Base-by-base conservation (phyloP, 1,140 invertebrate genomes). In the Hycleus phaleratus region DNA sequence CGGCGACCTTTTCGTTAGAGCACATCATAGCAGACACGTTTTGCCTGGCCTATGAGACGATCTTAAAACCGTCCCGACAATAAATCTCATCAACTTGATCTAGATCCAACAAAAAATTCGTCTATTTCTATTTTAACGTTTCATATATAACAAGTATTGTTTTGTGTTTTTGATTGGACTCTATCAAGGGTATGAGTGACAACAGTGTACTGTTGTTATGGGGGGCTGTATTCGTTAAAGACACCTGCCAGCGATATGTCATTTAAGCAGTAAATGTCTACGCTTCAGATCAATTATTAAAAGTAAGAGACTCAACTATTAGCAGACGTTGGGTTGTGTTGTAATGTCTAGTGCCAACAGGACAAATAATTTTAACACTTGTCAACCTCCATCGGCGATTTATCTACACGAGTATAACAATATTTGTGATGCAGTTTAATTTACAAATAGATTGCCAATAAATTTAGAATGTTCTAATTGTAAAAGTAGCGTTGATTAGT, bases 341-440 rank as follows among this genome's bases (percentile, higher is more conserved):
- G 52, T 60, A 60, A 60, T 47, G 53, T 49, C 32, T 49, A 55
- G 45, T 56, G 58, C 47, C 58, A 60, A 55, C 51, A 58, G 52
- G 51, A 55, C 52, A 53, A 60, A 60, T 60, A 60, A 60, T 60
- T 60, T 60, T 60, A 60, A 60, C 51, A 60, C 47, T 60, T 60
- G 52, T 60, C 58, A 60, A 55, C 48, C 44, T 58, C 49, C 45
- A 42, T 46, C 40, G 57, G 47, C 57, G 57, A 58, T 58, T 58
- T 58, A 58, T 58, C 46, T 39, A 46, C 7, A 32, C 7, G 32
- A 32, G 7, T 5, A 32, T 7, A 7, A 32, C 32, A 18, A 18
- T 32, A 32, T 32, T 32, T 32, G 32, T 32, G 32, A 32, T 32
- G 32, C 32, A 32, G 32, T 7, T 32, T 32, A 32, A 32, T 32